Conservation (phyloP, 1,140 invertebrate genomes). For the Drosophila melanica region DNA sequence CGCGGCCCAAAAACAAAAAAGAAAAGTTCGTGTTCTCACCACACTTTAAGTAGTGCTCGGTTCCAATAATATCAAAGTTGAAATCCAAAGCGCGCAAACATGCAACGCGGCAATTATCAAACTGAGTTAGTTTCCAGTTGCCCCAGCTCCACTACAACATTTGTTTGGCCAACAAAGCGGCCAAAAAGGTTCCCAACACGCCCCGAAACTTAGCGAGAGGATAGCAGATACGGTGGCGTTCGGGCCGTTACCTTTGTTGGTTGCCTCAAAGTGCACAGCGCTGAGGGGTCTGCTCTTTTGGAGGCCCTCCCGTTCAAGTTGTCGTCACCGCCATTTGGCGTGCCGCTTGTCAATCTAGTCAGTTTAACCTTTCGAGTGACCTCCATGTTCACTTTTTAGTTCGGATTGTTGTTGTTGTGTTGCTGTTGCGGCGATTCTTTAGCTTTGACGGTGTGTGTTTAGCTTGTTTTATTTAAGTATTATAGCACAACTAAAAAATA, state of each 20-base stretch:
- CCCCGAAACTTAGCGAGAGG: constrained; percentile 2
- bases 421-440: constrained; percentile 37
- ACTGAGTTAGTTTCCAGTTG: constrained; percentile 41
- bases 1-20: neutral
- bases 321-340: constrained; percentile 47
- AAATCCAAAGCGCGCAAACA: constrained; percentile 56
- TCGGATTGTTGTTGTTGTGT: constrained; percentile 25
- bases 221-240: neutral
- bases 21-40: constrained; percentile 51
- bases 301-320: neutral
- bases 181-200: constrained; percentile 41
- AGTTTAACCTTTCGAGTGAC: constrained; percentile 78
- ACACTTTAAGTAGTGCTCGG: constrained; percentile 29
- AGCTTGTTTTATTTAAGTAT: constrained; percentile 1
- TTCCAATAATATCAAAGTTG: constrained; percentile 77
- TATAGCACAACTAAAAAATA: neutral
- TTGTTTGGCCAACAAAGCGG: constrained; percentile 49
- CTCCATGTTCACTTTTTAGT: constrained; percentile 54
- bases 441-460: constrained; percentile 28
- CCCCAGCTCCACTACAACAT: constrained; percentile 11
- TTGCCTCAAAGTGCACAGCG: neutral
- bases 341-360: constrained; percentile 74
- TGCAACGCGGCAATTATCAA: constrained; percentile 77
- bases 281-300: constrained; percentile 1
- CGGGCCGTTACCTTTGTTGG: neutral